Percentiles rank a stretch among this genome's conserved stretches.
These are phyloP conservation scores for Vulpes vulpes DNA, from an alignment of 2,113 vertebrate species.

Conservation along the genomic window DNA sequence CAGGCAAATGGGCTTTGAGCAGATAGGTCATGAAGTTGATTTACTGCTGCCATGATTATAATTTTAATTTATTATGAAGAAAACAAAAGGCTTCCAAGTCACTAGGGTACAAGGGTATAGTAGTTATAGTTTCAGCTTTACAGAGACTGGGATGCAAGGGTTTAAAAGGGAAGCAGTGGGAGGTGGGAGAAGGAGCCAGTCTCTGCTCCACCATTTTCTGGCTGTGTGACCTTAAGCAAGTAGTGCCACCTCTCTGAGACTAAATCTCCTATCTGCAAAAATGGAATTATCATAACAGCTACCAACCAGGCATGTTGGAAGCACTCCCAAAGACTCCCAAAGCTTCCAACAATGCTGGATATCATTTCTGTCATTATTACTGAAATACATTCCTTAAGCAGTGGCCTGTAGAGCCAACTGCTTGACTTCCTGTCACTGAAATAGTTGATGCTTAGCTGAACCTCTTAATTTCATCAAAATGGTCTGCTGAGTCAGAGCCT, in stretches of 20 bases:
- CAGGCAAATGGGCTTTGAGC: not conserved
- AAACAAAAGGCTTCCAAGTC: not conserved
- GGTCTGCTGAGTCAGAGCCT: not conserved
- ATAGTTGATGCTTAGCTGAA: not conserved
- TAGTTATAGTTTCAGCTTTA: not conserved
- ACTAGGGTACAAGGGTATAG: not conserved
- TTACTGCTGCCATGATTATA: not conserved
- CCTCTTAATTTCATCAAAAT: conserved; percentile 29
- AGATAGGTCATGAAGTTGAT: not conserved
- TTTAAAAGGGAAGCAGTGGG: not conserved
- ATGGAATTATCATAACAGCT: not conserved
- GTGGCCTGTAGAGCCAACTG: not conserved
- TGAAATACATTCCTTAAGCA: not conserved
- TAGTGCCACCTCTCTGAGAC: not conserved
- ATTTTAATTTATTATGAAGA: not conserved
- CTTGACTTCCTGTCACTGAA: not conserved
- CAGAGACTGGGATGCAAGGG: not conserved
- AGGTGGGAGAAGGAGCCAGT: not conserved
- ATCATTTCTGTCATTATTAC: not conserved
- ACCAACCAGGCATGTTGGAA: not conserved
- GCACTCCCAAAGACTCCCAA: not conserved
- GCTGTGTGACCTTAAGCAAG: not conserved
- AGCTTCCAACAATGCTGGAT: not conserved
- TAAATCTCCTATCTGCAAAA: not conserved
- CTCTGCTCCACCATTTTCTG: not conserved